Conservation (phyloP, 2,113 vertebrate genomes). For the Mormyrus lacerda region DNA sequence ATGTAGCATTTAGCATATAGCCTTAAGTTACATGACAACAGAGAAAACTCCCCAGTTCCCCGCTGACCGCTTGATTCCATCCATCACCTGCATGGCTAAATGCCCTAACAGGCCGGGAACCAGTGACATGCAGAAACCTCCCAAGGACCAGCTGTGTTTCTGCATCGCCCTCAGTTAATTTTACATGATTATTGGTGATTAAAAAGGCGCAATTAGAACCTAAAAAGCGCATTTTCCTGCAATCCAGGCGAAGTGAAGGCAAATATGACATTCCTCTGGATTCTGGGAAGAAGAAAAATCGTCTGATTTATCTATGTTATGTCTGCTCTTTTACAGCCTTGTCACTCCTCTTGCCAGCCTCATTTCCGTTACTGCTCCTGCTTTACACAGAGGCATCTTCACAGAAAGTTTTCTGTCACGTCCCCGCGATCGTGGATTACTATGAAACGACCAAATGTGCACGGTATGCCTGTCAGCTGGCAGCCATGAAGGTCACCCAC, state of each 20-base stretch:
- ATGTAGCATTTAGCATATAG: not conserved
- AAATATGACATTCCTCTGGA: conserved; percentile 34
- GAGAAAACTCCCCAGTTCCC: not conserved
- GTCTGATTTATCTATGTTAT: conserved; percentile 37
- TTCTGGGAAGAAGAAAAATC: conserved; percentile 21
- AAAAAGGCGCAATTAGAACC: not conserved
- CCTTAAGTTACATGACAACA: not conserved
- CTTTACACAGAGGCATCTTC: not conserved
- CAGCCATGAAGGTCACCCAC: not conserved
- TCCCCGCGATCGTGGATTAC: not conserved
- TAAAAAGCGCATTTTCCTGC: conserved; percentile 2
- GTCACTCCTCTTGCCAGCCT: conserved; percentile 13
- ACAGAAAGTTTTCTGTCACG: not conserved
- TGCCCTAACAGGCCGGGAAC: not conserved
- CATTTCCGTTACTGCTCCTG: not conserved
- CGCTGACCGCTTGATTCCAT: not conserved
- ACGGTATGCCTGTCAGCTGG: not conserved
- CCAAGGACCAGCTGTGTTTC: not conserved
- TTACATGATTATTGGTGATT: not conserved
- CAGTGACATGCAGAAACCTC: not conserved
- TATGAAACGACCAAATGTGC: not conserved
- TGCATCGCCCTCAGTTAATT: not conserved
- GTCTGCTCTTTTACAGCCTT: conserved; percentile 30
- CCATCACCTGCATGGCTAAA: not conserved
- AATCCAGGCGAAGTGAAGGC: conserved; percentile 46